Conservation (phyloP, 2,888 invertebrate genomes). For the Erynnis tages region DNA sequence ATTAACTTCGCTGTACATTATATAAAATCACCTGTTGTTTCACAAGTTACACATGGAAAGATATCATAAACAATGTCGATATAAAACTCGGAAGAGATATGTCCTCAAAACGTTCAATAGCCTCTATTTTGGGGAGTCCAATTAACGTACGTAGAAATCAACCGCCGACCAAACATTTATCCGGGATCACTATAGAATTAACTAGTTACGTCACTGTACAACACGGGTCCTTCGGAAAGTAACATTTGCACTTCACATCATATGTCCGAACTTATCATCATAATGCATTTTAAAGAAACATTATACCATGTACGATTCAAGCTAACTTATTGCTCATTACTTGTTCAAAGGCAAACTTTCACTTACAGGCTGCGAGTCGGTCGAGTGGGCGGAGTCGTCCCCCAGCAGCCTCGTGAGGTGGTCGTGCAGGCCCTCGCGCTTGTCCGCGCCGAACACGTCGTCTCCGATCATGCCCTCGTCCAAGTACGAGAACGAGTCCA, state of each 20-base stretch:
- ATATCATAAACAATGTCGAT: slow-evolving; percentile 11
- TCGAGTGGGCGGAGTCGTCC: slow-evolving; percentile 61
- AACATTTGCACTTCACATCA: slow-evolving; percentile 22
- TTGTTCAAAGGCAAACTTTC: slow-evolving; percentile 65
- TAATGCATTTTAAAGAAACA: slow-evolving; percentile 49
- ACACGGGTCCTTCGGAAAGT: background rate
- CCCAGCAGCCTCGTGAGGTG: slow-evolving; percentile 62
- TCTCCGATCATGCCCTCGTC: slow-evolving; percentile 73
- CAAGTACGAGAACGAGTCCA: slow-evolving; percentile 78
- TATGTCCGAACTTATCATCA: slow-evolving; percentile 19
- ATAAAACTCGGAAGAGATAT: slow-evolving; percentile 18
- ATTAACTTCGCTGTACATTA: slow-evolving; percentile 7
- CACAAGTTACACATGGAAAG: background rate
- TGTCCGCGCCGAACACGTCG: slow-evolving; percentile 63
- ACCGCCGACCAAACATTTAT: slow-evolving; percentile 3
- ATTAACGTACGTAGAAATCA: background rate
- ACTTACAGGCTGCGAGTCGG: slow-evolving; percentile 66
- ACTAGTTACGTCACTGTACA: slow-evolving; percentile 15
- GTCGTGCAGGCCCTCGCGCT: slow-evolving; percentile 56
- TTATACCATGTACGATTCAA: slow-evolving; percentile 37
- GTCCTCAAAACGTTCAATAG: slow-evolving; percentile 20
- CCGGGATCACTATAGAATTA: background rate
- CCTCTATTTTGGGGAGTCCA: slow-evolving; percentile 13
- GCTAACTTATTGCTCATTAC: slow-evolving; percentile 59
- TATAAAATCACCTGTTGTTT: slow-evolving; percentile 8